phyloP scores from a whole-genome alignment of 2,113 vertebrate genomes.

The Strix aluco region DNA sequence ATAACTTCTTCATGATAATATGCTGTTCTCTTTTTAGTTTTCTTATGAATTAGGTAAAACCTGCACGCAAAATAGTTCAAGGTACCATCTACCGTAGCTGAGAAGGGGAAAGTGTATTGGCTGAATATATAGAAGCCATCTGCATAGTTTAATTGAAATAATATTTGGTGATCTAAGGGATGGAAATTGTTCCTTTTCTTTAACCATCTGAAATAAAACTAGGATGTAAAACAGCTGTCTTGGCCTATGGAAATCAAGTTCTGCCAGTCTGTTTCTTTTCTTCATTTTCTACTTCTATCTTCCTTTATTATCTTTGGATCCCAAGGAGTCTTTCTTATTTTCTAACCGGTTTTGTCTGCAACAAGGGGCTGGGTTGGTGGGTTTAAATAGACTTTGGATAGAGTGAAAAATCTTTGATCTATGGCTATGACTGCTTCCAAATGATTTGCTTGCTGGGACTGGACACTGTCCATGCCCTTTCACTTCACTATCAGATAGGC shows the following conservation, averaged over 20 bases:
- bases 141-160: slow-evolving; percentile 70
- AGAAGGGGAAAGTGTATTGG: slow-evolving; percentile 22
- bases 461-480: slow-evolving; percentile 89
- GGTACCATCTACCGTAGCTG: not conserved
- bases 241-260: slow-evolving; percentile 70
- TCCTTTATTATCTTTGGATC: slow-evolving; percentile 83
- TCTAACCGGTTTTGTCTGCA: slow-evolving; percentile 75
- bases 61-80: not conserved
- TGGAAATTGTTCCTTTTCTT: slow-evolving; percentile 69
- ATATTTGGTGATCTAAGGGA: slow-evolving; percentile 72
- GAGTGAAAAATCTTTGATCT: slow-evolving; percentile 90
- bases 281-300: slow-evolving; percentile 75
- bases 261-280: slow-evolving; percentile 80
- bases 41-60: slow-evolving; percentile 17
- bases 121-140: slow-evolving; percentile 56
- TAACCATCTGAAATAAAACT: slow-evolving; percentile 70
- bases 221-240: slow-evolving; percentile 77
- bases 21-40: not conserved
- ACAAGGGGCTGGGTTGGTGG: slow-evolving; percentile 67
- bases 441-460: slow-evolving; percentile 89
- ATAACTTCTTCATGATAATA: not conserved
- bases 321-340: slow-evolving; percentile 82
- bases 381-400: slow-evolving; percentile 76
- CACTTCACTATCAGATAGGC: slow-evolving; percentile 84
- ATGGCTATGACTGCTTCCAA: slow-evolving; percentile 83